Percentiles rank a stretch among this genome's conserved stretches.
phyloP scores from a whole-genome alignment of 2,113 vertebrate species.

The Bucco capensis region DNA sequence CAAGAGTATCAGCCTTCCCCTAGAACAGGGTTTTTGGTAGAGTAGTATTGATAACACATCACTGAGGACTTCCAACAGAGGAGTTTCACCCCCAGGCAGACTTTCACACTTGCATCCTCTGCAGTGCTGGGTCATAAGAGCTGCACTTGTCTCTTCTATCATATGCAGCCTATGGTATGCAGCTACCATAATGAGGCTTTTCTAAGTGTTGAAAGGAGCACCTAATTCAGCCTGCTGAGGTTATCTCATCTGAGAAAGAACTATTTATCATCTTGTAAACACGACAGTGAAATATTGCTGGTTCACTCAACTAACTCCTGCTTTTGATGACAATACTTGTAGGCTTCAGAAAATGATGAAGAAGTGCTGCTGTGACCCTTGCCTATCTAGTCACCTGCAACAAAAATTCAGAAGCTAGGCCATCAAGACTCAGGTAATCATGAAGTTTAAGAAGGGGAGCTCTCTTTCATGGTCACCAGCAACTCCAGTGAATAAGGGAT shows the following conservation, averaged over 20 bases:
- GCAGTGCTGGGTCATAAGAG: background rate
- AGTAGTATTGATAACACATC: background rate
- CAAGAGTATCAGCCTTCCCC: background rate
- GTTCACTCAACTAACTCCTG: background rate
- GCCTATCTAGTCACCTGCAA: background rate
- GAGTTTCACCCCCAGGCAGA: background rate
- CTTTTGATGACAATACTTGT: background rate
- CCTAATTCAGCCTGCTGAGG: background rate
- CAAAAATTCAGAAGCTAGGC: background rate
- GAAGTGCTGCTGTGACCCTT: fast-evolving
- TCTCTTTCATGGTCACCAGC: background rate
- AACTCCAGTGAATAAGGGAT: background rate
- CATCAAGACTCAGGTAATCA: background rate
- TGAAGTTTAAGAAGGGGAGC: background rate
- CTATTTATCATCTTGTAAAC: background rate
- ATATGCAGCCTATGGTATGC: background rate
- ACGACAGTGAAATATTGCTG: background rate
- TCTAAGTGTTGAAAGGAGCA: background rate
- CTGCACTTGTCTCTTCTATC: background rate
- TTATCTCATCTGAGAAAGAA: background rate
- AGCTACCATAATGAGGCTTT: background rate
- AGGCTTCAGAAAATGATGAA: background rate
- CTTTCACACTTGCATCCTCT: background rate
- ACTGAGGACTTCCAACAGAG: background rate
- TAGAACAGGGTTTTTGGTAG: background rate